Percentiles rank a stretch among this genome's conserved stretches.
Evolutionary conservation across 2,113 vertebrate genomes (phyloP).

Genomic region (Nematolebias whitei): DNA sequence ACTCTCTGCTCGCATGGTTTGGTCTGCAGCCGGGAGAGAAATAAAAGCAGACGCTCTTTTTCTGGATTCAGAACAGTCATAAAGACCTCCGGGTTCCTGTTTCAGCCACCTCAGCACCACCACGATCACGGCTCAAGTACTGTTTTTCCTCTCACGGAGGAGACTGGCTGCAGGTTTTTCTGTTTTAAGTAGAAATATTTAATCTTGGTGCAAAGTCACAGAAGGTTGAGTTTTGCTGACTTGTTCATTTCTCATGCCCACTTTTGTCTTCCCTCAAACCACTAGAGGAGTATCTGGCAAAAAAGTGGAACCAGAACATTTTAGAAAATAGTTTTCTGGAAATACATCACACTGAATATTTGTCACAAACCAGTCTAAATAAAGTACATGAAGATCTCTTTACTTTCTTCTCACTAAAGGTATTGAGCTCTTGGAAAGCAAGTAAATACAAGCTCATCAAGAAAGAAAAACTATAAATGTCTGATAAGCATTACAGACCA

Average conservation of each 20-base stretch:
- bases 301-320: not conserved
- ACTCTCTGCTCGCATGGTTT: slow-evolving; percentile 22
- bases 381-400: not conserved
- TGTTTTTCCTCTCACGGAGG: slow-evolving; percentile 55
- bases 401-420: not conserved
- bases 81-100: slow-evolving; percentile 61
- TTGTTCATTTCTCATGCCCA: slow-evolving; percentile 32
- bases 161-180: slow-evolving; percentile 40
- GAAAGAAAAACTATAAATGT: too few species aligned
- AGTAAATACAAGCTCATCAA: too few species aligned
- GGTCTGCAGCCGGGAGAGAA: slow-evolving; percentile 42
- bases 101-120: slow-evolving; percentile 56
- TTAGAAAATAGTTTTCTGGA: slow-evolving; percentile 17
- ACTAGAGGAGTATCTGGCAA: slow-evolving; percentile 29
- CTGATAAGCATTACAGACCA: too few species aligned
- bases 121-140: slow-evolving; percentile 45
- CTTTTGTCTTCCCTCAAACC: slow-evolving; percentile 41
- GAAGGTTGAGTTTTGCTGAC: slow-evolving; percentile 61
- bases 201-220: slow-evolving; percentile 50
- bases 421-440: too few species aligned
- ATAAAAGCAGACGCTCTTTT: slow-evolving; percentile 51
- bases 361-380: not conserved
- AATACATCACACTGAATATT: not conserved
- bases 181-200: slow-evolving; percentile 55
- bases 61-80: slow-evolving; percentile 54